Percentiles rank a stretch among this genome's conserved stretches.
Evolutionary conservation across 2,797 vertebrate species (phyloP).

Genomic region (Clarias pachynema): DNA sequence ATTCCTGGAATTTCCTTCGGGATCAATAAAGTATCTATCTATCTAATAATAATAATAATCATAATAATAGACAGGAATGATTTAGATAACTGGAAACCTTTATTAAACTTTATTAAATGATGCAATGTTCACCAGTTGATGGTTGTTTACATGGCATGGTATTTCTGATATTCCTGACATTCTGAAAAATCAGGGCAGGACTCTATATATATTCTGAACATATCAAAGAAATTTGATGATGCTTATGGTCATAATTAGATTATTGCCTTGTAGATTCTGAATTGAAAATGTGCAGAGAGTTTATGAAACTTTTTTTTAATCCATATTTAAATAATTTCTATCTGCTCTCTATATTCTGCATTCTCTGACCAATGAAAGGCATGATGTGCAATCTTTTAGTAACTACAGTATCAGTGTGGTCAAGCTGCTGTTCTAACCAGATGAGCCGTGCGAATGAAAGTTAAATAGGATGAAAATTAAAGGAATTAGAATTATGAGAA

Average conservation of each 20-base stretch:
- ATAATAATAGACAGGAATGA: constrained; percentile 3
- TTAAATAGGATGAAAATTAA: constrained; percentile 5
- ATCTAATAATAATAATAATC: neutral
- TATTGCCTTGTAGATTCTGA: constrained; percentile 19
- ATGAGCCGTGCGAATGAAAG: neutral
- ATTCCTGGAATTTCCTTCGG: too few species aligned
- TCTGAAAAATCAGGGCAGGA: constrained; percentile 16
- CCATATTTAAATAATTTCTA: neutral
- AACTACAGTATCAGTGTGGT: neutral
- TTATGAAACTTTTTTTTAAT: neutral
- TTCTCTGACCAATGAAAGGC: neutral
- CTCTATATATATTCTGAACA: neutral
- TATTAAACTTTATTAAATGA: constrained; percentile 16
- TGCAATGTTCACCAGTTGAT: neutral
- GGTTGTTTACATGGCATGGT: neutral
- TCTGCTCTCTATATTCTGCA: neutral
- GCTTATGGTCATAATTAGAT: neutral
- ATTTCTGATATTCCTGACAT: neutral
- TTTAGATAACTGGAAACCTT: neutral
- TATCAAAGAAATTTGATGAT: neutral
- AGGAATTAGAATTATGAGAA: too few species aligned
- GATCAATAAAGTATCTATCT: too few species aligned
- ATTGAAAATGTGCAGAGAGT: neutral
- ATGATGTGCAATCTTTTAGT: neutral
- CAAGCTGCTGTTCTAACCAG: neutral